Evolutionary conservation across 2,113 vertebrate genomes (phyloP), one percentile per base, ranked within the genome.

Genomic region (Lethenteron camtschaticum): DNA sequence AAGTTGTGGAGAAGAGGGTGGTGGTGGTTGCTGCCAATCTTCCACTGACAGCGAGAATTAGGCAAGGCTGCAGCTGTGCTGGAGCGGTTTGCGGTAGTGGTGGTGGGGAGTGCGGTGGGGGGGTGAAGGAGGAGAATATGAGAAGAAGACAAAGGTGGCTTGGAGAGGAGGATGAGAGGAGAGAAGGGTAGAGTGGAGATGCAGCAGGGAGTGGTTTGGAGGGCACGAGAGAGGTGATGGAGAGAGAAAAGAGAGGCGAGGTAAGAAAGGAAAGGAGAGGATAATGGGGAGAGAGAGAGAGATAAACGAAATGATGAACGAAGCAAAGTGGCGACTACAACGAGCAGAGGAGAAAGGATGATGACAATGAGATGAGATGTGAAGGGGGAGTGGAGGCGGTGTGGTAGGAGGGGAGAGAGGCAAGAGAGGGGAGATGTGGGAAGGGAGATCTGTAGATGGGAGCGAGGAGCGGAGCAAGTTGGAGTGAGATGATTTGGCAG

Each of bases 101-200:
- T 41, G 41, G 41, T 7, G 41, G 5, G 41, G 41, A 6, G 41
- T 41, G 41, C 41, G 41, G 41, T 41, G 41, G 41, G 41, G 41
- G 41, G 41, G 73, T n/a, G 66, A 73, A 74, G 55, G 79, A 76
- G 68, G 84, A 79, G 56, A 75, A 72, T 70, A 81, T 81, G 69
- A 81, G 79, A 72, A 78, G 83, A 83, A 85, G 87, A 71, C 12
- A 71, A 55, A 69, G 56, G 41, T 55, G 69, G 69, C 55, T 24
- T 20, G 24, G n/a, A 20, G 57, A 68, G 55, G 5, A 2, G 41
- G 41, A 68, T 68, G 55, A 13, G 18, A 10, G 16, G 57, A 2
- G 58, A 56, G 69, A 63, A 11, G 18, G 57, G 41, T 9, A n/a
- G 2, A 20, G 70, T 24, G 69, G 10, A 16, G 8, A 57, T 14